A percentile compares a stretch with the other conserved stretches of the same genome.
Conservation (phyloP, 2,113 vertebrate species). For the Genyomyrus donnyi region DNA sequence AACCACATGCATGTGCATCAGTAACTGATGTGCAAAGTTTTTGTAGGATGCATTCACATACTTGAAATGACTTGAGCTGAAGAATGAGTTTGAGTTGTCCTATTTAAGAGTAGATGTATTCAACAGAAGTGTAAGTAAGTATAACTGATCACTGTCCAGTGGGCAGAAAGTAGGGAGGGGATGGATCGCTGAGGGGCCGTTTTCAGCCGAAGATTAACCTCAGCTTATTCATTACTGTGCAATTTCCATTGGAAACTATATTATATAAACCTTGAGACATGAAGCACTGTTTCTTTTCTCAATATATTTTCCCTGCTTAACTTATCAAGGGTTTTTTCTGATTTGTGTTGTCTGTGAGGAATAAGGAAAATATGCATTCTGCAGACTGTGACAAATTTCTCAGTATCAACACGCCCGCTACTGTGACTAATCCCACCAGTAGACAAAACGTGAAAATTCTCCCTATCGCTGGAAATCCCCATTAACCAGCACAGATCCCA, state of each 20-base stretch:
- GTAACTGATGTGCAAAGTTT: background rate
- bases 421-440: background rate
- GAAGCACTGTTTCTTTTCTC: background rate
- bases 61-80: background rate
- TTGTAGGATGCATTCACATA: too few relatives aligned
- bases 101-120: background rate
- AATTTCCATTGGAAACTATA: background rate
- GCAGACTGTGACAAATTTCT: background rate
- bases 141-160: background rate
- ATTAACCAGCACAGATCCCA: background rate
- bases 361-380: background rate
- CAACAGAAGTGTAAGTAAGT: background rate
- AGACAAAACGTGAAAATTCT: background rate
- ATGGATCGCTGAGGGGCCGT: background rate
- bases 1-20: background rate
- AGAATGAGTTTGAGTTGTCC: background rate
- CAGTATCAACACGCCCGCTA: background rate
- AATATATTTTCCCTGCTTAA: background rate
- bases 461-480: background rate
- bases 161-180: background rate
- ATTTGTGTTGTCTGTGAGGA: slow-evolving; percentile 2
- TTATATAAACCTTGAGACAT: background rate
- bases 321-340: background rate
- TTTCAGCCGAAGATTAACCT: background rate
- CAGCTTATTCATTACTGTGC: background rate